phyloP scores from a whole-genome alignment of 2,888 invertebrate genomes.

The Perizoma flavofasciatum region DNA sequence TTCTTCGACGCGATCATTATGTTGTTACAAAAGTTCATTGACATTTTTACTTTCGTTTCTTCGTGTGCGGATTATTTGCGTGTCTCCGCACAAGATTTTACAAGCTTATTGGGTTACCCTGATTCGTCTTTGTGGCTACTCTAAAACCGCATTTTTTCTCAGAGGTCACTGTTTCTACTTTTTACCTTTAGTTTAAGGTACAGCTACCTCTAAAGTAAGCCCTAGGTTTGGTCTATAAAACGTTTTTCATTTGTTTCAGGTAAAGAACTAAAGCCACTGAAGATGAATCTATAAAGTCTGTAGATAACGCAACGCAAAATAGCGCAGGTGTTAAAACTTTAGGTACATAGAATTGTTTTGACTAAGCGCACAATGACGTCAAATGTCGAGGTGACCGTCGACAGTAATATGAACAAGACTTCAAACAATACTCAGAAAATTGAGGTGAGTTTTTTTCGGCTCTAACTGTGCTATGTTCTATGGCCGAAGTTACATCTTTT shows the following conservation, averaged over 20 bases:
- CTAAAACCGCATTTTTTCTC: no score
- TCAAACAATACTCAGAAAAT: conserved; percentile 48
- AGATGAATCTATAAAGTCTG: conserved; percentile 22
- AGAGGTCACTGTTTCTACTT: no score
- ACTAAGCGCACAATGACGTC: conserved; percentile 48
- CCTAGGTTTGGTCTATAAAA: no score
- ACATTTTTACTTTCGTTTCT: conserved; percentile 15
- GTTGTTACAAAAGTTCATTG: conserved; percentile 26
- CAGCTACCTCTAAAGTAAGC: no score
- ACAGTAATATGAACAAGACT: conserved; percentile 72
- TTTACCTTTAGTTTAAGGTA: no score
- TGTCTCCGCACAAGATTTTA: not conserved
- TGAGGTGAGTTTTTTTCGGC: conserved; percentile 49
- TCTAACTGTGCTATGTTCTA: not conserved
- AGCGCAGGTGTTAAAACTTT: conserved; percentile 6
- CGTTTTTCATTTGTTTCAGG: no score
- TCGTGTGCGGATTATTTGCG: conserved; percentile 12
- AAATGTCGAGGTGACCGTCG: conserved; percentile 56
- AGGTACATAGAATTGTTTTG: conserved; percentile 5
- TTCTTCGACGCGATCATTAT: conserved; percentile 20
- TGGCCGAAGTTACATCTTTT: not conserved
- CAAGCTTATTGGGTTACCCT: no score
- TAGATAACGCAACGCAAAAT: conserved; percentile 15
- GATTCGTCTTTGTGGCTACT: no score
- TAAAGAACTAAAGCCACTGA: not conserved